Percentiles rank a stretch among this genome's conserved stretches.
These are phyloP conservation scores for Toxotes jaculatrix DNA, from an alignment of 2,113 vertebrate species.

Conservation along the genomic window DNA sequence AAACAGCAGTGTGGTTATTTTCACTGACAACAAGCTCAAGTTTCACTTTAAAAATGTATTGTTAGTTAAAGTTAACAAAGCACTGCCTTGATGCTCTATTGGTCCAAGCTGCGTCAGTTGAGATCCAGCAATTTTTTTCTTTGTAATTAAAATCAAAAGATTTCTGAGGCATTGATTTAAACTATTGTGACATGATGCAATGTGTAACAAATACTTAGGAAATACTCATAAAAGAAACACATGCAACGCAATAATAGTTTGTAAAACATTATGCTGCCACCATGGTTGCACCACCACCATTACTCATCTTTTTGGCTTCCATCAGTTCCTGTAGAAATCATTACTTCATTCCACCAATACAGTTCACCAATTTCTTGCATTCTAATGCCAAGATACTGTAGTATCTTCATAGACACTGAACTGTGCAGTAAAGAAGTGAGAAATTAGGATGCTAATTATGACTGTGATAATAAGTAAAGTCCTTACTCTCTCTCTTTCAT, in stretches of 20 bases:
- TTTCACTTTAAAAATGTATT: no score
- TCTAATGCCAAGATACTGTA: not conserved
- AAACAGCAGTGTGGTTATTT: not conserved
- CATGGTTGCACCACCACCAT: not conserved
- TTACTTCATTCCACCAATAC: not conserved
- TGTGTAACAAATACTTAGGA: not conserved
- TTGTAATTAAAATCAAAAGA: not conserved
- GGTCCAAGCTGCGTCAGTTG: not conserved
- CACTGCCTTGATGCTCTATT: not conserved
- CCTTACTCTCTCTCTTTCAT: not conserved
- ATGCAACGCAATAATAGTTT: not conserved
- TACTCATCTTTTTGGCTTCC: conserved; percentile 5
- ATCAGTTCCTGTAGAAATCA: not conserved
- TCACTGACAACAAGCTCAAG: no score
- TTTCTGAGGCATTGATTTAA: not conserved
- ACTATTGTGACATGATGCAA: not conserved
- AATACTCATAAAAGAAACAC: not conserved
- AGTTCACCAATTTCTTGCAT: not conserved
- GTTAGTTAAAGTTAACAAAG: not conserved
- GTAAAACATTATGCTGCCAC: not conserved
- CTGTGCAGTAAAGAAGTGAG: not conserved
- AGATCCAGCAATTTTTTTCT: not conserved
- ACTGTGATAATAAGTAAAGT: not conserved
- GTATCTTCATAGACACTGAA: no score
- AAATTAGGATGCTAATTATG: not conserved